phyloP scores from a whole-genome alignment of 1,140 invertebrate genomes.

The Lethrus apterus region DNA sequence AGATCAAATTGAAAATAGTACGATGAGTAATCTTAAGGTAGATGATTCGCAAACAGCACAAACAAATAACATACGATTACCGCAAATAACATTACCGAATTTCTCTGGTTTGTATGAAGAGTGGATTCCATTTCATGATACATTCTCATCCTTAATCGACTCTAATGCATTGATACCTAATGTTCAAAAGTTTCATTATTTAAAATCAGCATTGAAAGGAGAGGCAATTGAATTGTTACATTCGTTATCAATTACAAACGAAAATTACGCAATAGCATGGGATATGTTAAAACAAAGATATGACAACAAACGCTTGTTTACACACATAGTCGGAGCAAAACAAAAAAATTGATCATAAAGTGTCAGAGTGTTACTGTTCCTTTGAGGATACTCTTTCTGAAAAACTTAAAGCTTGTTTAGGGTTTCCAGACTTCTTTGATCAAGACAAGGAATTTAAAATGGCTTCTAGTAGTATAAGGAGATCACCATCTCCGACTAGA shows the following conservation, averaged over 20 bases:
- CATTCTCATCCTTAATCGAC: conserved; percentile 27
- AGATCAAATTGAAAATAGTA: too few relatives aligned
- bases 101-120: conserved; percentile 31
- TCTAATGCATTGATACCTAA: conserved; percentile 21
- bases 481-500: too few relatives aligned
- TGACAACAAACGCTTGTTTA: conserved; percentile 34
- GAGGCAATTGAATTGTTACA: conserved; percentile 29
- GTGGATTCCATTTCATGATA: conserved; percentile 29
- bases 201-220: conserved; percentile 27
- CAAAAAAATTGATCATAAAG: too few relatives aligned
- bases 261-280: conserved; percentile 36
- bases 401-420: too few relatives aligned
- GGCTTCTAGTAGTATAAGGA: too few relatives aligned
- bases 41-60: background rate
- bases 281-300: conserved; percentile 33
- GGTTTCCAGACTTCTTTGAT: too few relatives aligned
- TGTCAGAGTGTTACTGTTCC: too few relatives aligned
- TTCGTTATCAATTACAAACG: conserved; percentile 29
- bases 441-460: too few relatives aligned
- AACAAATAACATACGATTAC: too few relatives aligned
- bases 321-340: too few relatives aligned
- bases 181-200: conserved; percentile 33
- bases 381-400: too few relatives aligned
- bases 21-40: background rate
- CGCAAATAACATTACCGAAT: conserved; percentile 24